Conservation (phyloP, 2,113 vertebrate species). For the Carassius gibelio region DNA sequence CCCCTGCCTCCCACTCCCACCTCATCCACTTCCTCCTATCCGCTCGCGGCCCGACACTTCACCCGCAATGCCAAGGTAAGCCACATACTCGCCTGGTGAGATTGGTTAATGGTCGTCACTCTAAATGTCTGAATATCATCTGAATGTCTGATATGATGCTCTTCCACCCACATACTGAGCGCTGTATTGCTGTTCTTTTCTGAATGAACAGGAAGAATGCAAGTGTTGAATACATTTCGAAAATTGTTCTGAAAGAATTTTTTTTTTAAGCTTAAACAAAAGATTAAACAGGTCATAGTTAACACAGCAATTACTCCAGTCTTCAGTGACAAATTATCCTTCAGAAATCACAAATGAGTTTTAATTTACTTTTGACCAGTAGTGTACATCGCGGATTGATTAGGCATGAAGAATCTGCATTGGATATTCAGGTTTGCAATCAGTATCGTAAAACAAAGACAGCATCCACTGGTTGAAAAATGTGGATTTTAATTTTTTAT, state of each 20-base stretch:
- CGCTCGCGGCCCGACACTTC: conserved; percentile 82
- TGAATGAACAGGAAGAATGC: neutral
- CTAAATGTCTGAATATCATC: neutral
- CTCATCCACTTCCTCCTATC: conserved; percentile 80
- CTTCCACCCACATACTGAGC: neutral
- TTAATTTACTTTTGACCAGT: neutral
- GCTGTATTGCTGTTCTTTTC: neutral
- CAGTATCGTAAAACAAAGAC: neutral
- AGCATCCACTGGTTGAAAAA: neutral
- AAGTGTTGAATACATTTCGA: neutral
- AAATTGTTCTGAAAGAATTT: neutral
- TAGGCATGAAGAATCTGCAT: neutral
- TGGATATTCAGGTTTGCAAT: neutral
- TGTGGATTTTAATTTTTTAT: neutral
- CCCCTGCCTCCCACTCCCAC: conserved; percentile 74
- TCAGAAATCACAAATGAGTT: too few species aligned
- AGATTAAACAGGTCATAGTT: too few species aligned
- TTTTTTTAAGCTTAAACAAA: too few species aligned
- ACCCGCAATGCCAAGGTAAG: conserved; percentile 87
- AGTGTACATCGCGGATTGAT: neutral
- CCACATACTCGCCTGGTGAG: neutral
- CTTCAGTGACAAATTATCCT: too few species aligned
- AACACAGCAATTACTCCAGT: too few species aligned
- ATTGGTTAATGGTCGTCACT: neutral
- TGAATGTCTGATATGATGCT: neutral